Percentiles rank a stretch among this genome's conserved stretches.
These are phyloP conservation scores for Hyperoodon ampullatus DNA, from an alignment of 2,113 vertebrate genomes.

Conservation along the genomic window DNA sequence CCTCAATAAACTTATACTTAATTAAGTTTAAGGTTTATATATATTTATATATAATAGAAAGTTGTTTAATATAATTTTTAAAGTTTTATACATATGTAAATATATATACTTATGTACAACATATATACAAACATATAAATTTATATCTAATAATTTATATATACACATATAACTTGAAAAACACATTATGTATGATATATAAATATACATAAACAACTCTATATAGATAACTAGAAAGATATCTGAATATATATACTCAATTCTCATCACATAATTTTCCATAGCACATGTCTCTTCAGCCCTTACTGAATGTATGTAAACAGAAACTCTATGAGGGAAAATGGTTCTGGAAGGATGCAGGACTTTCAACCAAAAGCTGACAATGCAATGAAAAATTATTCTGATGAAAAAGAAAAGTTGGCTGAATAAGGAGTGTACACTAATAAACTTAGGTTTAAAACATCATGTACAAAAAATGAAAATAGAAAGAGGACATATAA, in stretches of 20 bases:
- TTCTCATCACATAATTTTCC: neutral
- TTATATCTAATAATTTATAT: neutral
- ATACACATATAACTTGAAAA: neutral
- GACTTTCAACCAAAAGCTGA: slow-evolving; percentile 34
- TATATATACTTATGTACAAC: neutral
- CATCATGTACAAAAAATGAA: neutral
- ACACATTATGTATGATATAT: neutral
- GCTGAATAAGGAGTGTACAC: neutral
- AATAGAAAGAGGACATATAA: neutral
- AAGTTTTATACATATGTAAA: neutral
- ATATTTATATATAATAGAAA: neutral
- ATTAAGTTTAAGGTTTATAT: neutral
- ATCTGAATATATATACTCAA: neutral
- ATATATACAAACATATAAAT: neutral
- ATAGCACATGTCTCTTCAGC: neutral
- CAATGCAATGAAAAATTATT: slow-evolving; percentile 19
- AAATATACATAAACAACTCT: slow-evolving; percentile 13
- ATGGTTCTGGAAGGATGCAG: neutral
- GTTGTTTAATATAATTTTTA: neutral
- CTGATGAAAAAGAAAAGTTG: slow-evolving; percentile 8
- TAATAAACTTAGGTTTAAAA: neutral
- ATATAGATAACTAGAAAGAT: neutral
- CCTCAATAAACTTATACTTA: neutral
- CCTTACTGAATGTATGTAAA: neutral
- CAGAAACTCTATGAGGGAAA: neutral